A percentile compares a stretch with the other conserved stretches of the same genome.
Evolutionary conservation across 2,797 vertebrate species (phyloP).

Genomic region (Myripristis jacobus): DNA sequence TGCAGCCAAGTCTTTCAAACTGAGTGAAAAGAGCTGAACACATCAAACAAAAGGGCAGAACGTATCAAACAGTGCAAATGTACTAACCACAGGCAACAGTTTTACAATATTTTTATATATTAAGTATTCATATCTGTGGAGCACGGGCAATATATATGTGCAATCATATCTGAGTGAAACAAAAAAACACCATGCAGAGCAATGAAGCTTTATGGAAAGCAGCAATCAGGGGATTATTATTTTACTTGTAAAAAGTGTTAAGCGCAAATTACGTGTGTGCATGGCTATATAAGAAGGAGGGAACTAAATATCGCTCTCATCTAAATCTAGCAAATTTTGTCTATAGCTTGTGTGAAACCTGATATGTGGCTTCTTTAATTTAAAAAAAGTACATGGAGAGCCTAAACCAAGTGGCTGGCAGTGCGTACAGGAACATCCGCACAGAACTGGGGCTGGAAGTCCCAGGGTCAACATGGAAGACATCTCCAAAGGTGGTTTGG

Average conservation of each 20-base stretch:
- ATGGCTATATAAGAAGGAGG: background rate
- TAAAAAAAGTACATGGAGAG: too few species aligned
- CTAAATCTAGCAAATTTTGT: too few species aligned
- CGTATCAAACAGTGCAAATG: background rate
- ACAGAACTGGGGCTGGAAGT: too few species aligned
- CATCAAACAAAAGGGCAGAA: background rate
- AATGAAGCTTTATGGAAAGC: background rate
- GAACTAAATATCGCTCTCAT: too few species aligned
- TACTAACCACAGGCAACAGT: background rate
- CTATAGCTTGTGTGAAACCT: too few species aligned
- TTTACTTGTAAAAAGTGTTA: background rate
- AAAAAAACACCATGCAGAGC: background rate
- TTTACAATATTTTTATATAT: background rate
- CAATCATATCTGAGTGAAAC: background rate
- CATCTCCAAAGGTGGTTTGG: too few species aligned
- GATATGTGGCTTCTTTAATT: too few species aligned
- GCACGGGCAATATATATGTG: too few species aligned
- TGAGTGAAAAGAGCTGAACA: background rate
- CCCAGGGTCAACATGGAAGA: too few species aligned
- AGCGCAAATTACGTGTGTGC: background rate
- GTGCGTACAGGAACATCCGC: too few species aligned
- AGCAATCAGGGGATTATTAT: too few species aligned
- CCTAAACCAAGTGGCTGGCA: too few species aligned
- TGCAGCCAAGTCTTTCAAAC: background rate
- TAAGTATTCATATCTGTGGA: background rate